A percentile compares a stretch with the other conserved stretches of the same genome.
Conservation (phyloP, 1,140 invertebrate genomes). For the Rhizoglyphus robini region DNA sequence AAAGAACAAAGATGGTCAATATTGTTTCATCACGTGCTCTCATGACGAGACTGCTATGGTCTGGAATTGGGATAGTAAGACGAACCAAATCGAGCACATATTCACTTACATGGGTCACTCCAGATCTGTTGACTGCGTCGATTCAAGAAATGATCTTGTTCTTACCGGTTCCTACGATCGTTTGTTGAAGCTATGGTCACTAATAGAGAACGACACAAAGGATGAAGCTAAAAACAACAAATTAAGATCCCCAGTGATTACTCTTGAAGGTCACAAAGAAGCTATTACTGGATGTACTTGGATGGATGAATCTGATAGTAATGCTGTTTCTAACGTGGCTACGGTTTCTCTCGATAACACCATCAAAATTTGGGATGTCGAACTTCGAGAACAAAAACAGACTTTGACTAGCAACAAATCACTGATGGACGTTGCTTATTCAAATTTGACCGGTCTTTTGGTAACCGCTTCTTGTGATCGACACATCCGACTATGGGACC, state of each 20-base stretch:
- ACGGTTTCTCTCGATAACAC: slow-evolving; percentile 91
- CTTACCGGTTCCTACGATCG: slow-evolving; percentile 85
- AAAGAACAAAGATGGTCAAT: slow-evolving; percentile 7
- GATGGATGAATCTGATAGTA: slow-evolving; percentile 36
- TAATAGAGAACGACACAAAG: slow-evolving; percentile 26
- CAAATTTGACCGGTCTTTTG: slow-evolving; percentile 53
- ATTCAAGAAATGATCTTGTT: slow-evolving; percentile 41
- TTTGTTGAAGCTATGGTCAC: slow-evolving; percentile 44
- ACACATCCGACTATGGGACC: slow-evolving; percentile 78
- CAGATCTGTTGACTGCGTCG: slow-evolving; percentile 68
- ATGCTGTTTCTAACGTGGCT: slow-evolving; percentile 43
- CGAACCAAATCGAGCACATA: slow-evolving; percentile 62
- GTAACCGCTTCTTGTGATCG: slow-evolving; percentile 77
- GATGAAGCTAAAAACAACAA: slow-evolving; percentile 19
- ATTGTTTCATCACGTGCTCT: slow-evolving; percentile 25
- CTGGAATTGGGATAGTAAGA: slow-evolving; percentile 66
- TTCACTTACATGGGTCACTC: slow-evolving; percentile 73
- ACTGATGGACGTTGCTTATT: slow-evolving; percentile 74
- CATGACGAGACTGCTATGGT: slow-evolving; percentile 72
- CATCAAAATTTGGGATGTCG: slow-evolving; percentile 81
- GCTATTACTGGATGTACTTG: slow-evolving; percentile 68
- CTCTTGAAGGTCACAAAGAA: slow-evolving; percentile 81
- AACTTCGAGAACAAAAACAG: slow-evolving; percentile 44
- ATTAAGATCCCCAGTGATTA: slow-evolving; percentile 51
- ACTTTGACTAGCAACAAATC: slow-evolving; percentile 59